Evolutionary conservation across 1,140 invertebrate species (phyloP).

Genomic region (Leguminivora glycinivorella): DNA sequence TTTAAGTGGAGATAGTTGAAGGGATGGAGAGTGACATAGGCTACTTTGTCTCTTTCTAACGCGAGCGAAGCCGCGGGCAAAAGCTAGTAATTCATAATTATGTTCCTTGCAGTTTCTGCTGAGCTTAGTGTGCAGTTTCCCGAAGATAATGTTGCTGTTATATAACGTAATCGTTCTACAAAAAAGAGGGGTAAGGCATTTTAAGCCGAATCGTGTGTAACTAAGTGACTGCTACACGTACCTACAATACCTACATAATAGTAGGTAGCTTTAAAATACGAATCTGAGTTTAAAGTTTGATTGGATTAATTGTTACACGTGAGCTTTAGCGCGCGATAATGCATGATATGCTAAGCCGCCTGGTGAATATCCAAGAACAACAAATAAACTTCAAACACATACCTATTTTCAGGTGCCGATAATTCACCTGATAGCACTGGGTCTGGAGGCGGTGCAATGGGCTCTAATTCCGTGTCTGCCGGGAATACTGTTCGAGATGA

Average conservation of each 20-base stretch:
- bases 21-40: too few species aligned
- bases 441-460: background rate
- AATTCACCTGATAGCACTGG: background rate
- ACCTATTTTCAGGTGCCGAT: conserved; percentile 4
- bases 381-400: background rate
- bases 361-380: background rate
- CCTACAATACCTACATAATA: too few species aligned
- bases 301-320: too few species aligned
- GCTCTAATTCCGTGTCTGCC: background rate
- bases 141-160: conserved; percentile 16
- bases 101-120: background rate
- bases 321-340: too few species aligned
- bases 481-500: conserved; percentile 3
- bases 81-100: background rate
- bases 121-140: conserved; percentile 1
- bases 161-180: conserved; percentile 20
- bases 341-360: too few species aligned
- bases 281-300: too few species aligned
- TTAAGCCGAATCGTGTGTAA: too few species aligned
- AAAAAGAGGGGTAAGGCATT: conserved; percentile 5
- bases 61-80: too few species aligned
- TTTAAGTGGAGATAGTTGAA: too few species aligned
- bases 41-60: too few species aligned
- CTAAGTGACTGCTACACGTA: too few species aligned
- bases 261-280: too few species aligned